Evolutionary conservation across 2,113 vertebrate genomes (phyloP), one percentile per base, ranked within the genome.

Genomic region (Serinus canaria): DNA sequence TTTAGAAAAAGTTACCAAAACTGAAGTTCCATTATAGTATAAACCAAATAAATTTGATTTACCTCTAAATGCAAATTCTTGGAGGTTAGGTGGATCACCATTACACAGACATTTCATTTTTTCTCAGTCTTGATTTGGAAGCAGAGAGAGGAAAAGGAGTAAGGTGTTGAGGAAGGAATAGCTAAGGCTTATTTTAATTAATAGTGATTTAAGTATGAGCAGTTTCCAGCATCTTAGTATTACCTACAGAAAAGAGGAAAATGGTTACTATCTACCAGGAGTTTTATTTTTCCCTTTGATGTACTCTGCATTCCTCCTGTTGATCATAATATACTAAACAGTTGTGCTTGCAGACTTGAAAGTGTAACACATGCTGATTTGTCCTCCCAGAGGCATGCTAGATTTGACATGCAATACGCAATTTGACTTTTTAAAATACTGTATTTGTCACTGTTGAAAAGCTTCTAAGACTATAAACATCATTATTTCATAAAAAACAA

Each of bases 381-480:
- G 68, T 92, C 90, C 80, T 97, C 94, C 93, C 90, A 94, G 76
- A 97, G 93, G 94, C 93, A 92, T 64, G 80, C 60, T 90, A 86
- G 62, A 89, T 90, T 96, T 95, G 83, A 90, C 86, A 68, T 62
- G 72, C 49, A 66, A n/a, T 78, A 53, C 55, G 53, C 84, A 69
- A 62, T 53, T 69, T 19, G 28, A 62, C 23, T 90, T 92, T 84
- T 90, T 84, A 56, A 96, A 95, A 84, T 78, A 81, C 77, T 75
- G 31, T 87, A 15, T 94, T 93, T 94, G 83, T 95, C 23, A 4
- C 75, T 68, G 41, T 81, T 94, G 88, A 92, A 93, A 92, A 87
- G 68, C 80, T 82, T 87, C 85, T 78, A 83, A 80, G 67, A 76
- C 35, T 92, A 39, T 79, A 95, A 96, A 87, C 68, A 93, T 90